Conservation (phyloP, 2,797 vertebrate species). For the Ctenopoma multispine region DNA sequence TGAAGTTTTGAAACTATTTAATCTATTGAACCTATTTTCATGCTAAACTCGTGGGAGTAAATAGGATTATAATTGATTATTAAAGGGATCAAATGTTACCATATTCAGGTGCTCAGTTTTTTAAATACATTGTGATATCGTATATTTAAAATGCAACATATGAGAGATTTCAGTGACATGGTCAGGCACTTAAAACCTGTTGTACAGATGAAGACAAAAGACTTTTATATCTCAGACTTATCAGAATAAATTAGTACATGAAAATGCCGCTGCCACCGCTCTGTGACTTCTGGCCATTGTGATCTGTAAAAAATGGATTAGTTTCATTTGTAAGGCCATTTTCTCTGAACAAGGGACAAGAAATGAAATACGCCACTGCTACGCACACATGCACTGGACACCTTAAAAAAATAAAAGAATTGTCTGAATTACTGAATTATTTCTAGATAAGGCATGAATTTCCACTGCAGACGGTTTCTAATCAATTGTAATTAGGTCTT, state of each 20-base stretch:
- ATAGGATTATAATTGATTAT: neutral
- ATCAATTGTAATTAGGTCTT: conserved; percentile 84
- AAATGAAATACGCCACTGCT: conserved; percentile 36
- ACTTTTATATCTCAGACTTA: conserved; percentile 40
- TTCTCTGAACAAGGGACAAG: conserved; percentile 64
- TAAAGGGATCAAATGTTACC: neutral
- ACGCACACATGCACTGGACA: conserved; percentile 27
- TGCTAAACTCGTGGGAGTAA: neutral
- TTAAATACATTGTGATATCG: neutral
- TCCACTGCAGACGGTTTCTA: conserved; percentile 71
- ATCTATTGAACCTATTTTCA: neutral
- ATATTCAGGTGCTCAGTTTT: neutral
- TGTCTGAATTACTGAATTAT: conserved; percentile 75
- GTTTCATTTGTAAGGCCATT: conserved; percentile 80
- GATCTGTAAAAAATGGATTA: conserved; percentile 72
- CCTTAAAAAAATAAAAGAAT: conserved; percentile 50
- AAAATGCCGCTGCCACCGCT: conserved; percentile 44
- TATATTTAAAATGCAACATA: conserved; percentile 3
- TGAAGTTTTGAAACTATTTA: conserved; percentile 1
- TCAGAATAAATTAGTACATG: conserved; percentile 40
- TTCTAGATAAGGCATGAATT: conserved; percentile 75
- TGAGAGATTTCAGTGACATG: conserved; percentile 2
- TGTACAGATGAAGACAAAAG: conserved; percentile 30
- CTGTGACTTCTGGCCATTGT: conserved; percentile 54
- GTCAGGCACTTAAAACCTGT: conserved; percentile 1